A percentile compares a stretch with the other conserved stretches of the same genome.
phyloP scores from a whole-genome alignment of 2,888 invertebrate species.

The Myopa testacea region DNA sequence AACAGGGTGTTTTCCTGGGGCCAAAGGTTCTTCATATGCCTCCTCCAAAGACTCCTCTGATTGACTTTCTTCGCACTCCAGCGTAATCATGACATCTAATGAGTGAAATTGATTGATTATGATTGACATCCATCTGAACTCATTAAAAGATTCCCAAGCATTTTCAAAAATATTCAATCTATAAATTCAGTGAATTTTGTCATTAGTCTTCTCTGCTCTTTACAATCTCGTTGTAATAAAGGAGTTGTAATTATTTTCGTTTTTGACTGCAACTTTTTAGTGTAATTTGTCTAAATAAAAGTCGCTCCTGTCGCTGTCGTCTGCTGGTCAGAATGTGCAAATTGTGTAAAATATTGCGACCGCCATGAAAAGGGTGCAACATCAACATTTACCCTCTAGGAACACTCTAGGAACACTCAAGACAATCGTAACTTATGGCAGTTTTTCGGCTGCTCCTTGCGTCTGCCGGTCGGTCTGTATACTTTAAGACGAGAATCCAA shows the following conservation, averaged over 20 bases:
- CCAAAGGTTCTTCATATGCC: no score
- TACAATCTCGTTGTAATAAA: not conserved
- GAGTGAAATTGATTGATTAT: no score
- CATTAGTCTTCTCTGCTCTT: not conserved
- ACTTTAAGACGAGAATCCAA: not conserved
- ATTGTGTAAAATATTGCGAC: conserved; percentile 34
- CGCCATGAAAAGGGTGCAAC: conserved; percentile 56
- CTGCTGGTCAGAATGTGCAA: conserved; percentile 31
- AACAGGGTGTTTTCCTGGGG: no score
- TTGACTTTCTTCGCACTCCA: no score
- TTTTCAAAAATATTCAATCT: no score
- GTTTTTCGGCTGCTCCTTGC: conserved; percentile 22
- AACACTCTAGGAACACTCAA: conserved; percentile 10
- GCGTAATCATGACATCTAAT: no score
- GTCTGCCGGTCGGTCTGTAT: not conserved
- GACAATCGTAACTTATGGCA: conserved; percentile 43
- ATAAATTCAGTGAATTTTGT: not conserved
- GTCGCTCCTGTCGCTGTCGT: conserved; percentile 38
- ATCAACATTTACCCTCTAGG: not conserved
- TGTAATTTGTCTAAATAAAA: conserved; percentile 63
- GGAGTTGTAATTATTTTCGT: not conserved
- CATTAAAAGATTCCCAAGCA: no score
- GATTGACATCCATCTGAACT: no score
- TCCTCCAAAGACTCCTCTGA: no score
- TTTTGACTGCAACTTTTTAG: not conserved